These are phyloP conservation scores for Tyrannus savana DNA, from an alignment of 2,113 vertebrate species.

Conservation along the genomic window DNA sequence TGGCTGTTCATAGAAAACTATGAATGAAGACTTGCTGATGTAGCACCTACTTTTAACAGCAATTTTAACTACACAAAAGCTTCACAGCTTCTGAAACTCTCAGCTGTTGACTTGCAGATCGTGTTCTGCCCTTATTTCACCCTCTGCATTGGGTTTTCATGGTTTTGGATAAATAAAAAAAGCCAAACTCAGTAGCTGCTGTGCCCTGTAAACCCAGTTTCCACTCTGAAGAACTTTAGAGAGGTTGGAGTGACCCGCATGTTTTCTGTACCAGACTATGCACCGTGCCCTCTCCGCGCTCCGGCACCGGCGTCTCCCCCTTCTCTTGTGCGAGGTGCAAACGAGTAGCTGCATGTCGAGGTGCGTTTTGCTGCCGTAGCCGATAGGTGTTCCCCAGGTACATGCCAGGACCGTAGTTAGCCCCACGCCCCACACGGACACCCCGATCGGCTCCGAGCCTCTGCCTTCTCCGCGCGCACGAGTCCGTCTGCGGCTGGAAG, in stretches of 20 bases:
- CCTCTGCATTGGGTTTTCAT: conserved; percentile 54
- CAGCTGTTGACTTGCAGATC: conserved; percentile 64
- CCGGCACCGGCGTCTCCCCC: neutral
- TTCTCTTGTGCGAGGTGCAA: neutral
- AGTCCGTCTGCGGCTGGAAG: neutral
- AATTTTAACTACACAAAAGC: conserved; percentile 61
- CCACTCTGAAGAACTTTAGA: conserved; percentile 2
- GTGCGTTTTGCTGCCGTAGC: conserved; percentile 28
- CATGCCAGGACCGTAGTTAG: conserved; percentile 19
- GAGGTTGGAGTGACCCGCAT: conserved; percentile 55
- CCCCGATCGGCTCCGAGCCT: neutral
- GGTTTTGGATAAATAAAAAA: conserved; percentile 55
- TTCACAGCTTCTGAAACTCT: conserved; percentile 48
- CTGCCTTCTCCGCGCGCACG: neutral
- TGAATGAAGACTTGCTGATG: conserved; percentile 66
- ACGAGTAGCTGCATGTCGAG: conserved; percentile 42
- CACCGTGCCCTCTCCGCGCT: conserved; percentile 19
- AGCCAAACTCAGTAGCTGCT: conserved; percentile 69
- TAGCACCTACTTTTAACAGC: conserved; percentile 68
- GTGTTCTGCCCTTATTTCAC: conserved; percentile 49
- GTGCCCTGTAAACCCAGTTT: conserved; percentile 45
- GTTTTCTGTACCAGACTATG: conserved; percentile 45
- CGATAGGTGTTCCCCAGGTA: conserved; percentile 2
- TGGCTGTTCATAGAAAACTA: conserved; percentile 62
- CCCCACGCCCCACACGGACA: neutral